A percentile compares a stretch with the other conserved stretches of the same genome.
phyloP scores from a whole-genome alignment of 2,797 vertebrate species.

The Chromobotia macracanthus region DNA sequence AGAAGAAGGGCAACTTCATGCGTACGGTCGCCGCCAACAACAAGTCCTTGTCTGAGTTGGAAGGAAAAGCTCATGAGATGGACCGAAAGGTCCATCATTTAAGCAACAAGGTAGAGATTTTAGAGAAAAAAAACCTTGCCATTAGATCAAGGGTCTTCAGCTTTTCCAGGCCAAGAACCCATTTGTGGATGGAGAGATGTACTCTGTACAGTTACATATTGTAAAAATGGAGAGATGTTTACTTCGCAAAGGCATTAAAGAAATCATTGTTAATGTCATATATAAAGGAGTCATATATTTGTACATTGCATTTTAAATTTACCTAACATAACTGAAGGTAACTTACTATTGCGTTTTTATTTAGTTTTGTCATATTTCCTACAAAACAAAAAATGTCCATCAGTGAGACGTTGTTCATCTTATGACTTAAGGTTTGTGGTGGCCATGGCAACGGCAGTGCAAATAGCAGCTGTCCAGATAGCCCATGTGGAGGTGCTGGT shows the following conservation, averaged over 20 bases:
- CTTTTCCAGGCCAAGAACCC: too few species aligned
- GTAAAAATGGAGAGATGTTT: too few species aligned
- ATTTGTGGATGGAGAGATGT: too few species aligned
- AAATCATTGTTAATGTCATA: too few species aligned
- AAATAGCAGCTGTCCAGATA: conserved; percentile 71
- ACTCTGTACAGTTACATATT: too few species aligned
- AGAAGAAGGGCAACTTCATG: conserved; percentile 64
- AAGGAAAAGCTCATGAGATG: conserved; percentile 72
- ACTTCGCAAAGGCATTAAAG: too few species aligned
- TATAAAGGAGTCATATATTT: too few species aligned
- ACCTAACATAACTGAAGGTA: too few species aligned
- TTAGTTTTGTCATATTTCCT: neutral
- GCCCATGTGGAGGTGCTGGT: conserved; percentile 78
- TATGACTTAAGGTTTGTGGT: conserved; percentile 73
- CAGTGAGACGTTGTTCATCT: neutral
- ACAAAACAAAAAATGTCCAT: too few species aligned
- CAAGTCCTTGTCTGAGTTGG: conserved; percentile 76
- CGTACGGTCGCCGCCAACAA: conserved; percentile 69
- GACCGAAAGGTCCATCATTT: conserved; percentile 67
- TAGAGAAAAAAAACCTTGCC: neutral
- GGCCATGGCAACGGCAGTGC: conserved; percentile 60
- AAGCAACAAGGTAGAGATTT: conserved; percentile 74
- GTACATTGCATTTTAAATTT: too few species aligned
- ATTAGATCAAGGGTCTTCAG: too few species aligned
- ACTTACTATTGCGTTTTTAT: neutral